Evolutionary conservation across 2,797 vertebrate species (phyloP).

Genomic region (Acanthopagrus latus): DNA sequence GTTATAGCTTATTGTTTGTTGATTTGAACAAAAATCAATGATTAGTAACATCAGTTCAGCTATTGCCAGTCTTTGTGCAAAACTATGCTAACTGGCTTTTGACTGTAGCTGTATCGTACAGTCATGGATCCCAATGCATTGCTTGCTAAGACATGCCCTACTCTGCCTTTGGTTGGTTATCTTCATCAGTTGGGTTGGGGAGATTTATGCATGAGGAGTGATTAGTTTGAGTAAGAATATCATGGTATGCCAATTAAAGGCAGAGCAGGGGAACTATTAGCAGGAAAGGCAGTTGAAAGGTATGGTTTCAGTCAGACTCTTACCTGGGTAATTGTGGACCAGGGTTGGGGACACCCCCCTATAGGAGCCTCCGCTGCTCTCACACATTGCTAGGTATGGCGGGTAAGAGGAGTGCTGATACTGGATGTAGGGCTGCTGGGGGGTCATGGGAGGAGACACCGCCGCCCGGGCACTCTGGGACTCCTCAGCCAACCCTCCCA

Average conservation of each 20-base stretch:
- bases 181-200: no score
- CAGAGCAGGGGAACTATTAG: no score
- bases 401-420: conserved; percentile 93
- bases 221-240: no score
- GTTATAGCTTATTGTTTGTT: not conserved
- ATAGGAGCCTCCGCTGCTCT: conserved; percentile 92
- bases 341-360: conserved; percentile 95
- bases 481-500: conserved; percentile 90
- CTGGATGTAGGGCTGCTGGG: conserved; percentile 97
- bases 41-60: not conserved
- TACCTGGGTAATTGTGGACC: conserved; percentile 97
- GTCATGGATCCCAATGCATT: no score
- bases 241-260: no score
- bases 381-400: conserved; percentile 96
- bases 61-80: not conserved
- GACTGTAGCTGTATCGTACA: no score
- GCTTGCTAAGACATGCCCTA: no score
- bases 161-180: no score
- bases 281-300: not conserved
- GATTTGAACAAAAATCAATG: not conserved
- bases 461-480: conserved; percentile 90
- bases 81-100: not conserved
- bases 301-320: conserved; percentile 37
- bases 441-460: conserved; percentile 93
- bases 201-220: no score